Conservation (phyloP, 2,113 vertebrate species). For the Rhegmatorhina hoffmannsi region DNA sequence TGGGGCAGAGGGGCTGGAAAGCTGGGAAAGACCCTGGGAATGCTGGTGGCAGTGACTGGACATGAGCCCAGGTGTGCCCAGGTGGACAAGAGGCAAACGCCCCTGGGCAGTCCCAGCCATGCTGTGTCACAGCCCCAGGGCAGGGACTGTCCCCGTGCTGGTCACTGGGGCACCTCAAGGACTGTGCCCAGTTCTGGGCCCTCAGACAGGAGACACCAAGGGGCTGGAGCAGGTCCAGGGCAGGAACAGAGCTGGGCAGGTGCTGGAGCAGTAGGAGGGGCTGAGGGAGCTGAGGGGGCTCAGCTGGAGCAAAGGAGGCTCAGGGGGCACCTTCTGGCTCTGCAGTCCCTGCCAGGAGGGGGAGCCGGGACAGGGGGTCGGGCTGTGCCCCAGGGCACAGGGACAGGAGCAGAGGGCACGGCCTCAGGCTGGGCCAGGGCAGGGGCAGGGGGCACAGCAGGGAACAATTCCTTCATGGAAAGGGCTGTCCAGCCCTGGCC, state of each 20-base stretch:
- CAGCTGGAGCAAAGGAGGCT: neutral
- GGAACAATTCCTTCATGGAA: neutral
- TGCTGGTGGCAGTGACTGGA: neutral
- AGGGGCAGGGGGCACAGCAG: neutral
- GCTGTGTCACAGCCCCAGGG: no score
- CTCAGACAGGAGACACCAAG: neutral
- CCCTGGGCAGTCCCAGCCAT: no score
- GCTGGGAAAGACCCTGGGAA: neutral
- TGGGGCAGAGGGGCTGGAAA: neutral
- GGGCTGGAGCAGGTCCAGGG: neutral
- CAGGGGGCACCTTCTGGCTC: neutral
- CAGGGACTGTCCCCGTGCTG: no score
- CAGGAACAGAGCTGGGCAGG: neutral
- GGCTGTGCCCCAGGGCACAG: neutral
- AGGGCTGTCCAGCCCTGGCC: neutral
- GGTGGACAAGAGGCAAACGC: no score
- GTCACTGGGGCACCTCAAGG: neutral
- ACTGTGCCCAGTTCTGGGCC: neutral
- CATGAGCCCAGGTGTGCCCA: neutral
- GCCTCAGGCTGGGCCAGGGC: neutral
- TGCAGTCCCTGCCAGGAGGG: neutral
- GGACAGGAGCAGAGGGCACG: neutral
- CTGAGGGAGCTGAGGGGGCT: neutral
- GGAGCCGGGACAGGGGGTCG: neutral
- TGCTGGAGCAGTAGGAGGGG: neutral